These are phyloP conservation scores for Hemichromis elongatus DNA, from an alignment of 2,113 vertebrate species.

Conservation along the genomic window DNA sequence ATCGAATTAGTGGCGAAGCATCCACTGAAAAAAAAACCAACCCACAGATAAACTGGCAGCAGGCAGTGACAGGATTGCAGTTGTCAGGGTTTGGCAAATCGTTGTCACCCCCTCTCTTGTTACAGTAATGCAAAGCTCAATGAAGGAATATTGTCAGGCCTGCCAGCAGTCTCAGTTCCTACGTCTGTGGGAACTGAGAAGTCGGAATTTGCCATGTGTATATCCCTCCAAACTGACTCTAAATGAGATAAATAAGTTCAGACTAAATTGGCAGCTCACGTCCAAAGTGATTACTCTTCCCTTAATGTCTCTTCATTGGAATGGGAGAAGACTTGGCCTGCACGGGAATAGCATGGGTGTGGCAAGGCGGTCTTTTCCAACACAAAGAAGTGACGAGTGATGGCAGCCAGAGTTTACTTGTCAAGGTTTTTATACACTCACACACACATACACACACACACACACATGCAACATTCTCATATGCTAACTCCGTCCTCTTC, in stretches of 20 bases:
- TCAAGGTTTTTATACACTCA: constrained; percentile 54
- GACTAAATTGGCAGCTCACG: constrained; percentile 61
- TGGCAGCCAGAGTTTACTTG: constrained; percentile 64
- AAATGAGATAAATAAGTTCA: constrained; percentile 66
- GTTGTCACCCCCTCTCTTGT: constrained; percentile 41
- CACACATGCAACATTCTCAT: constrained; percentile 14
- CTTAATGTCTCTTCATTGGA: constrained; percentile 64
- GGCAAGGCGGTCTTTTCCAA: constrained; percentile 45
- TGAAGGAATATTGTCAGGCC: constrained; percentile 26
- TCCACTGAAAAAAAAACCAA: not conserved
- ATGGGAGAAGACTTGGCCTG: constrained; percentile 56
- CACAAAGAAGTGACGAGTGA: constrained; percentile 66
- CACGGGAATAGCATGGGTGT: constrained; percentile 35
- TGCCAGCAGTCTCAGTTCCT: constrained; percentile 35
- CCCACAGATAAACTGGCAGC: constrained; percentile 42
- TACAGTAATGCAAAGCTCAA: constrained; percentile 49
- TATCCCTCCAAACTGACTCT: constrained; percentile 56
- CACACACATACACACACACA: constrained; percentile 15
- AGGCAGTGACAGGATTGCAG: constrained; percentile 40
- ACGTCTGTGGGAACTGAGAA: constrained; percentile 50
- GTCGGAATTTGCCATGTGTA: constrained; percentile 45
- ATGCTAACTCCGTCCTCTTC: constrained; percentile 32
- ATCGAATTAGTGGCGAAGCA: constrained; percentile 33
- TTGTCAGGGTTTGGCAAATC: constrained; percentile 49
- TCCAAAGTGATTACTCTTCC: constrained; percentile 62